These are phyloP conservation scores for Pandion haliaetus DNA, from an alignment of 2,113 vertebrate species.

Conservation along the genomic window DNA sequence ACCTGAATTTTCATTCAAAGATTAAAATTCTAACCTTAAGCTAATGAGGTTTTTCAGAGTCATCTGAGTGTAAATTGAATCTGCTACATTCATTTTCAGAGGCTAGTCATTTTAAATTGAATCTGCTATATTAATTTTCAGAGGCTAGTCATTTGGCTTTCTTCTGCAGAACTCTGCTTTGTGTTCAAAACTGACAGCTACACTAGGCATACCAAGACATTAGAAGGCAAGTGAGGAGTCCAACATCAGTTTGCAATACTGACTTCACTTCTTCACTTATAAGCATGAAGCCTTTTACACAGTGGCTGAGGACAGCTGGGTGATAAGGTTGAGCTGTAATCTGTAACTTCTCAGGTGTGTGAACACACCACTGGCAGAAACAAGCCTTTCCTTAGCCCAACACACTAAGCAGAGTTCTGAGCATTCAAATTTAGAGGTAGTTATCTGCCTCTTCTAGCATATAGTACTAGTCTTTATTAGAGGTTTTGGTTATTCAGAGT, in stretches of 20 bases:
- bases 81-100: background rate
- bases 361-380: background rate
- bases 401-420: background rate
- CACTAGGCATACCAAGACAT: background rate
- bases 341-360: background rate
- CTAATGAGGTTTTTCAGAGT: background rate
- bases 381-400: background rate
- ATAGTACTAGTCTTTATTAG: background rate
- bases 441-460: background rate
- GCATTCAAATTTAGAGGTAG: background rate
- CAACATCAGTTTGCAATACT: background rate
- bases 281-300: background rate
- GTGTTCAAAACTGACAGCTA: background rate
- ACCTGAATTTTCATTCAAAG: background rate
- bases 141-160: background rate
- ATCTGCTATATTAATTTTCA: background rate
- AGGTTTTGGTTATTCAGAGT: background rate
- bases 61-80: background rate
- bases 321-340: background rate
- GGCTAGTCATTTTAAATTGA: background rate
- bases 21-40: background rate
- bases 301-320: background rate
- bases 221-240: background rate
- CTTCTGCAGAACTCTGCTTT: background rate
- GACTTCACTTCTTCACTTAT: background rate